Percentiles rank a stretch among this genome's conserved stretches.
phyloP scores from a whole-genome alignment of 1,140 invertebrate genomes.

The Neodiprion virginianus region DNA sequence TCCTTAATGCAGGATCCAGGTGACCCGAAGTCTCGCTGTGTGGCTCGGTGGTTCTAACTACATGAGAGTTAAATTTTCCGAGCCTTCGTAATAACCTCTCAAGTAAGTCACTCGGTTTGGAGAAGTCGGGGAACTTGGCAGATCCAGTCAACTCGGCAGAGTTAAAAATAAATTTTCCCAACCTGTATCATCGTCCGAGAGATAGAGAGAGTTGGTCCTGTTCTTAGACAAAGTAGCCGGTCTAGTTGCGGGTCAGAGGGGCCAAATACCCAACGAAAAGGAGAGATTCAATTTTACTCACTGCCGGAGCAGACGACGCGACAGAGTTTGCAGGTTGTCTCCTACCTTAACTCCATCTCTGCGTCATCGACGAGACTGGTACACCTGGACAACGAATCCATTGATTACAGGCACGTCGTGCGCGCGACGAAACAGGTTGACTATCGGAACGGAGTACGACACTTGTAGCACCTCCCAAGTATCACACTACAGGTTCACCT shows the following conservation, averaged over 20 bases:
- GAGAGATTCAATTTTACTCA: background rate
- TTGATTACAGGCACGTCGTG: background rate
- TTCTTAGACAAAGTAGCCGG: too few species aligned
- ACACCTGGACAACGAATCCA: background rate
- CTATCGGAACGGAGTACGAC: too few species aligned
- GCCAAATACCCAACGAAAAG: background rate
- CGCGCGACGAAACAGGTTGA: background rate
- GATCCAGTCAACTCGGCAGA: too few species aligned
- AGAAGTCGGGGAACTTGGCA: too few species aligned
- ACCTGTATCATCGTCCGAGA: too few species aligned
- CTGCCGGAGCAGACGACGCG: background rate
- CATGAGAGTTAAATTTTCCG: too few species aligned
- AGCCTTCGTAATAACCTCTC: too few species aligned
- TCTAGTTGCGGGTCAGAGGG: background rate
- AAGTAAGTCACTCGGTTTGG: too few species aligned
- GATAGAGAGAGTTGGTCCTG: too few species aligned
- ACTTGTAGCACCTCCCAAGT: too few species aligned
- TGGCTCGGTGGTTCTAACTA: background rate
- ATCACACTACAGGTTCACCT: too few species aligned
- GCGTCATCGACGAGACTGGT: background rate
- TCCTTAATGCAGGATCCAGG: background rate
- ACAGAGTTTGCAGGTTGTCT: background rate
- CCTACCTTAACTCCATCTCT: conserved; percentile 12
- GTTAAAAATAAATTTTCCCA: too few species aligned
- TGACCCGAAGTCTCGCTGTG: background rate